These are phyloP conservation scores for Haliclona indistincta DNA, from an alignment of 37 sponge, comb jelly and placozoan species.

Conservation along the genomic window DNA sequence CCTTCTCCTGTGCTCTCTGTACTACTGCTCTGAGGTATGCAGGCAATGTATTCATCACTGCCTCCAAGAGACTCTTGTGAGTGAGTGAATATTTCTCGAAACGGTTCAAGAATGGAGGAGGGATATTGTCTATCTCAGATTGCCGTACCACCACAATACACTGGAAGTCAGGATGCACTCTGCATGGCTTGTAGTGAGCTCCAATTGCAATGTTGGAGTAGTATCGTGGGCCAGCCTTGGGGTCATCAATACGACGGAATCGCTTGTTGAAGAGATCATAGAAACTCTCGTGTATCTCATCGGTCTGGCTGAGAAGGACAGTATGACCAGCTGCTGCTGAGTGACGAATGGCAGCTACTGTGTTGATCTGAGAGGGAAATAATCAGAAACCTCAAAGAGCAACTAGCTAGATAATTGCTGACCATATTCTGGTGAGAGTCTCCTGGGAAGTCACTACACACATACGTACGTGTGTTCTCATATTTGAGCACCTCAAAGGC, in stretches of 20 bases:
- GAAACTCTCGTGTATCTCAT: constrained; percentile 90
- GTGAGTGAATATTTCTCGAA: constrained; percentile 86
- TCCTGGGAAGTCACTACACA: constrained; percentile 87
- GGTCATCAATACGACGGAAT: constrained; percentile 83
- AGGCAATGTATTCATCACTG: constrained; percentile 48
- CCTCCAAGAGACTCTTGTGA: constrained; percentile 69
- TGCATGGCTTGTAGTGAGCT: constrained; percentile 79
- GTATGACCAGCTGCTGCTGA: constrained; percentile 86
- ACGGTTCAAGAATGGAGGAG: constrained; percentile 83
- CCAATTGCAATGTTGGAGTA: constrained; percentile 94
- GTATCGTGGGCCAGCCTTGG: constrained; percentile 60
- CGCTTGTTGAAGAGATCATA: constrained; percentile 91
- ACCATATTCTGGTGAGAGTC: constrained; percentile 82
- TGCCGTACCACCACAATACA: constrained; percentile 81
- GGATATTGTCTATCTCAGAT: constrained; percentile 62
- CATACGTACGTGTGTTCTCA: constrained; percentile 55
- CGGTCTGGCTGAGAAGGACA: constrained; percentile 82
- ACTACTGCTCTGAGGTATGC: constrained; percentile 49
- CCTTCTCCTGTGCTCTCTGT: constrained; percentile 62
- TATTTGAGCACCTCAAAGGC: constrained; percentile 58
- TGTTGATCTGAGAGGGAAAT: constrained; percentile 47
- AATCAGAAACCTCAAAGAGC: not conserved
- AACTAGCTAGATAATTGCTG: not conserved
- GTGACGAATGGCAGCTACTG: constrained; percentile 84
- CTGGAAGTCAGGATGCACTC: constrained; percentile 79